These are phyloP conservation scores for Ornithorhynchus anatinus DNA, from an alignment of 2,113 vertebrate genomes.

Conservation along the genomic window DNA sequence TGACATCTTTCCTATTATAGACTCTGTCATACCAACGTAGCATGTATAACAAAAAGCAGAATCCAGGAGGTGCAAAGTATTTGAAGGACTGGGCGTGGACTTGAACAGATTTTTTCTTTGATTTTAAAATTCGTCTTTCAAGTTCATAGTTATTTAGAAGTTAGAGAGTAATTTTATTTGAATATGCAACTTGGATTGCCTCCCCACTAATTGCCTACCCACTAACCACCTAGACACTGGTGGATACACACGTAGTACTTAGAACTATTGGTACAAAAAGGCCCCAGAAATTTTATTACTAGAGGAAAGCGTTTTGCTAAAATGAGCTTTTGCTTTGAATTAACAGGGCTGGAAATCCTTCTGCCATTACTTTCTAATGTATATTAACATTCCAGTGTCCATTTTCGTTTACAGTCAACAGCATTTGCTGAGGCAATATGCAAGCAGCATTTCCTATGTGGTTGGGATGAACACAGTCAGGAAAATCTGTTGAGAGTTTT, in stretches of 20 bases:
- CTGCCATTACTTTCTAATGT: background rate
- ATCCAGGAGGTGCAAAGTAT: too few relatives aligned
- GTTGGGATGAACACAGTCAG: background rate
- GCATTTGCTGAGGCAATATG: background rate
- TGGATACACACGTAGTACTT: background rate
- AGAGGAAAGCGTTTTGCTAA: background rate
- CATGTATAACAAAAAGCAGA: too few relatives aligned
- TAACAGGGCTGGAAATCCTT: background rate
- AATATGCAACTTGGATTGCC: background rate
- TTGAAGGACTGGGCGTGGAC: too few relatives aligned
- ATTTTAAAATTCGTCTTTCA: too few relatives aligned
- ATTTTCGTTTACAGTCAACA: background rate
- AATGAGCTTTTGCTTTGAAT: background rate
- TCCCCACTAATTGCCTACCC: constrained; percentile 1
- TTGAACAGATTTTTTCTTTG: too few relatives aligned
- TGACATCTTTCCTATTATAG: too few relatives aligned
- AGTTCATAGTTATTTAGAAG: constrained; percentile 16
- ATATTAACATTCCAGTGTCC: background rate
- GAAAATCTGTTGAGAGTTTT: background rate
- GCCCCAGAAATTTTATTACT: background rate
- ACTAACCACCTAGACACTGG: constrained; percentile 3
- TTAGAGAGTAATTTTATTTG: constrained; percentile 24
- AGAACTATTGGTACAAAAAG: background rate
- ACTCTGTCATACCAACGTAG: too few relatives aligned
- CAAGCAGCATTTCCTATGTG: background rate